A percentile compares a stretch with the other conserved stretches of the same genome.
These are phyloP conservation scores for Drosophila kambysellisi DNA, from an alignment of 2,888 invertebrate species.

Conservation along the genomic window DNA sequence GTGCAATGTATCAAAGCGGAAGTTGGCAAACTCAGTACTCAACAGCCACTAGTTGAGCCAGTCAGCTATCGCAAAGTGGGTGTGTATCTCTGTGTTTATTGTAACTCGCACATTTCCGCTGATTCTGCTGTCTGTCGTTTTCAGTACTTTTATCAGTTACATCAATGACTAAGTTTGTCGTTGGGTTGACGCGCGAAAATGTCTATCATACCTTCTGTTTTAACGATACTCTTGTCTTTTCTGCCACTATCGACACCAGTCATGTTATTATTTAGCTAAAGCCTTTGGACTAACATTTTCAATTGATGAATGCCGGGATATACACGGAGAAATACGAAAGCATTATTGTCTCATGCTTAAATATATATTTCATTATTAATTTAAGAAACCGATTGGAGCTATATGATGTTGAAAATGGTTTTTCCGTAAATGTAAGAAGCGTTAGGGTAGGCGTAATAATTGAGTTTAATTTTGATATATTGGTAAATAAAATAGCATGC, in stretches of 20 bases:
- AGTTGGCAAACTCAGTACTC: conserved; percentile 62
- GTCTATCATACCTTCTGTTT: conserved; percentile 59
- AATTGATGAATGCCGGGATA: background rate
- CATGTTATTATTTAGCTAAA: conserved; percentile 16
- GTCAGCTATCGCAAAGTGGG: conserved; percentile 19
- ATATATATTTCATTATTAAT: background rate
- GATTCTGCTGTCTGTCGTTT: conserved; percentile 33
- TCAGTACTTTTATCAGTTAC: conserved; percentile 67
- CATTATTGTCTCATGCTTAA: background rate
- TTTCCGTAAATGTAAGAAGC: background rate
- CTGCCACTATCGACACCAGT: conserved; percentile 7
- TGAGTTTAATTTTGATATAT: background rate
- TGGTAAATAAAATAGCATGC: background rate
- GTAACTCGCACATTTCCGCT: conserved; percentile 71
- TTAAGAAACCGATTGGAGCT: background rate
- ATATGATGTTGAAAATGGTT: background rate
- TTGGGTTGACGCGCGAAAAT: conserved; percentile 57
- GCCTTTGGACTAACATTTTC: background rate
- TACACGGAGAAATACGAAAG: background rate
- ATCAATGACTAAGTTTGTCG: conserved; percentile 68
- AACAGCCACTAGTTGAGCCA: conserved; percentile 59
- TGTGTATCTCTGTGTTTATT: conserved; percentile 43
- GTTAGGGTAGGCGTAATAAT: background rate
- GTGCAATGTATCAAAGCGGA: conserved; percentile 58
- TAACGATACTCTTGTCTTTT: conserved; percentile 34